Conservation (phyloP, 2,113 vertebrate genomes). For the Stigmatopora nigra region DNA sequence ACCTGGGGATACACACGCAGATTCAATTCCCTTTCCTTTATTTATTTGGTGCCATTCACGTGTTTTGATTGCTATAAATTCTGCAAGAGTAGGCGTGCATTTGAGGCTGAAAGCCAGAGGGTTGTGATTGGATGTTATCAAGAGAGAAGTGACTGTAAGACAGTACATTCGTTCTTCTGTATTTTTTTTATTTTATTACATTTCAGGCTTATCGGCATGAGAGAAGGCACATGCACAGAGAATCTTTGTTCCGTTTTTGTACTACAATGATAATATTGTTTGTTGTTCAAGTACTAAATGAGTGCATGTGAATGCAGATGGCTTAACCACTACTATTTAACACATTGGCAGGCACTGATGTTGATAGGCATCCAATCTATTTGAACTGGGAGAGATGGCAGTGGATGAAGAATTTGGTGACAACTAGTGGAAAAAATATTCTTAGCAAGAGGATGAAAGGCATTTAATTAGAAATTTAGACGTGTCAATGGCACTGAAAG, state of each 20-base stretch:
- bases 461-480: no score
- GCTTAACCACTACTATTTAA: no score
- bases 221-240: not conserved
- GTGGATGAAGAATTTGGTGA: no score
- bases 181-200: conserved; percentile 3
- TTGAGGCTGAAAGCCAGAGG: conserved; percentile 32
- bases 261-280: not conserved
- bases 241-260: not conserved
- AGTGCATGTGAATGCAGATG: not conserved
- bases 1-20: conserved; percentile 48
- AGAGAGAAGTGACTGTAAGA: conserved; percentile 24
- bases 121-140: conserved; percentile 38
- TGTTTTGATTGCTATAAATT: conserved; percentile 24
- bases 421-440: no score
- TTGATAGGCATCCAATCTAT: no score
- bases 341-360: no score
- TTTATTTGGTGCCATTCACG: conserved; percentile 19
- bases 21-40: conserved; percentile 25
- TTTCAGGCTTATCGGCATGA: not conserved
- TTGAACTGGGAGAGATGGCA: no score
- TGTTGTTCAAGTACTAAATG: not conserved
- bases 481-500: no score
- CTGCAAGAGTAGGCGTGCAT: conserved; percentile 31
- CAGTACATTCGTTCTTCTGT: conserved; percentile 27
- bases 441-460: no score